phyloP scores from a whole-genome alignment of 2,888 invertebrate species.

The Apodemia hepburni region DNA sequence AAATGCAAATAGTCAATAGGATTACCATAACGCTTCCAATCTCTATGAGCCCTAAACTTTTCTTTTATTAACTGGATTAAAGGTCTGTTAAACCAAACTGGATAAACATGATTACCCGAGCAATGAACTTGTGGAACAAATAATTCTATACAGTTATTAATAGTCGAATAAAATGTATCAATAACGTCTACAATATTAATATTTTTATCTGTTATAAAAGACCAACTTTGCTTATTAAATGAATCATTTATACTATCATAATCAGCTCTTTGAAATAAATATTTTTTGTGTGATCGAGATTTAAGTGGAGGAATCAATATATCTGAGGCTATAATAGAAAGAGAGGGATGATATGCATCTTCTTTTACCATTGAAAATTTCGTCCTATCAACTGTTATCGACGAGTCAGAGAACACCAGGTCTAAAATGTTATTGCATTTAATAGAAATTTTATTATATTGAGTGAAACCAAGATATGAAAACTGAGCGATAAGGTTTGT shows the following conservation, averaged over 20 bases:
- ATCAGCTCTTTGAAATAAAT: constrained; percentile 6
- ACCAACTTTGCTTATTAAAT: neutral
- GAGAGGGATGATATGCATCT: neutral
- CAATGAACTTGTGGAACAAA: neutral
- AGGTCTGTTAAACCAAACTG: constrained; percentile 23
- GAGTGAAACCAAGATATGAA: neutral
- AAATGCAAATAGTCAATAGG: constrained; percentile 24
- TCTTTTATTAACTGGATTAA: constrained; percentile 26
- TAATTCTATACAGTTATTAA: neutral
- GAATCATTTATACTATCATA: neutral
- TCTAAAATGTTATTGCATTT: neutral
- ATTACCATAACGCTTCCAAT: constrained; percentile 24
- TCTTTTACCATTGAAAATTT: neutral
- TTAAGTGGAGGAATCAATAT: neutral
- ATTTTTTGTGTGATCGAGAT: neutral
- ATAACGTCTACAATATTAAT: neutral
- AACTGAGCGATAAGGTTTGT: neutral
- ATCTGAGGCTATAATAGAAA: neutral
- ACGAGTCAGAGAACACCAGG: neutral
- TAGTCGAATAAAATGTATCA: constrained; percentile 2
- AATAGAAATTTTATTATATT: neutral
- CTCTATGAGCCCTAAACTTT: constrained; percentile 22
- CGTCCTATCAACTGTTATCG: neutral
- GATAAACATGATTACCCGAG: constrained; percentile 15
- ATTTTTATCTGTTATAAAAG: neutral